These are phyloP conservation scores for Littorina saxatilis DNA, from an alignment of 1,140 invertebrate genomes.

Conservation along the genomic window DNA sequence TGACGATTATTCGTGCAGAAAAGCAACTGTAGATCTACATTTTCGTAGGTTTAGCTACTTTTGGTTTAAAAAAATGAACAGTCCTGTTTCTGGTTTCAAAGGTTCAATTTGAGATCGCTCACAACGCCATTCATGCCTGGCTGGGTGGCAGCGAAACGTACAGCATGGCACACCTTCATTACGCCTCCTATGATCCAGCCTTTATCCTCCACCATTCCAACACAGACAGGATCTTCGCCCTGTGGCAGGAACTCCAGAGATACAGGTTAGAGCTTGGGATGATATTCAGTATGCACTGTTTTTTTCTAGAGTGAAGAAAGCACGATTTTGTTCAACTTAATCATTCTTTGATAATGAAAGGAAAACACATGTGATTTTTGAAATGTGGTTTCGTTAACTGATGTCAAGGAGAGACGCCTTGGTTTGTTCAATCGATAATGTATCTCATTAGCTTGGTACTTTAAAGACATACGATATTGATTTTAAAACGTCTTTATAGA, in stretches of 20 bases:
- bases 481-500: no score
- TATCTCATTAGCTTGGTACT: no score
- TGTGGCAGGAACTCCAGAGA: constrained; percentile 55
- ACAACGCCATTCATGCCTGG: constrained; percentile 53
- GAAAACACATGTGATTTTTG: no score
- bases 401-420: neutral
- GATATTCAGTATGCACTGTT: neutral
- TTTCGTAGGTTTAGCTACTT: neutral
- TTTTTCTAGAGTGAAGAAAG: neutral
- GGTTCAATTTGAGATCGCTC: constrained; percentile 50
- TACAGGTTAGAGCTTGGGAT: constrained; percentile 15
- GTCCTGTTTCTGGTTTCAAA: no score
- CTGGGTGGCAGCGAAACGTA: constrained; percentile 43
- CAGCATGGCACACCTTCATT: constrained; percentile 52
- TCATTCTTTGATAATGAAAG: no score
- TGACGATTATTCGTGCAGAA: neutral
- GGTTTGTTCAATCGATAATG: neutral
- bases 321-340: no score
- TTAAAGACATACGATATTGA: no score
- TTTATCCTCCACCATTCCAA: constrained; percentile 52
- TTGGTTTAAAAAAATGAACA: no score
- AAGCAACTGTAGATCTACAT: neutral
- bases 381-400: no score
- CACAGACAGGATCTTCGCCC: constrained; percentile 48
- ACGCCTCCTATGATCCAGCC: constrained; percentile 50